A percentile compares a stretch with the other conserved stretches of the same genome.
Conservation (phyloP, 2,888 invertebrate genomes). For the Pandemis cinnamomeana region DNA sequence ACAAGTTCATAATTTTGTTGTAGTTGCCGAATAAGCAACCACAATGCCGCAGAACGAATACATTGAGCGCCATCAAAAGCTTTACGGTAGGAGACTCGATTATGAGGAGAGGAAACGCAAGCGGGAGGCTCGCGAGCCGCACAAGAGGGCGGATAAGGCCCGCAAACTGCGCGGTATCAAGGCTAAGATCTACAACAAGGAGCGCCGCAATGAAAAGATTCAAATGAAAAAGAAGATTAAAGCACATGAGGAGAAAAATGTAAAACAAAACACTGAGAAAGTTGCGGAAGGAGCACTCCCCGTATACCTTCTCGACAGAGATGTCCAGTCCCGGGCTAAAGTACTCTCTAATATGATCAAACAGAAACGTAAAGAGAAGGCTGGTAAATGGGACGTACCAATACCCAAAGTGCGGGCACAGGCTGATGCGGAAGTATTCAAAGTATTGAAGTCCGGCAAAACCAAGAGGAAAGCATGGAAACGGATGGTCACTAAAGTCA, state of each 20-base stretch:
- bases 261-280: constrained; percentile 92
- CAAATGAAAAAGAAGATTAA: constrained; percentile 99
- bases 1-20: constrained; percentile 76
- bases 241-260: constrained; percentile 97
- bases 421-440: constrained; percentile 98
- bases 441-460: constrained; percentile 96
- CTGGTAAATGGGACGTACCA: constrained; percentile 99
- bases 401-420: constrained; percentile 99
- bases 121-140: constrained; percentile 96
- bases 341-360: constrained; percentile 99
- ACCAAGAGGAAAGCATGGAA: constrained; percentile 98
- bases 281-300: constrained; percentile 97
- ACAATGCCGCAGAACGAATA: constrained; percentile 99
- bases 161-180: constrained; percentile 97
- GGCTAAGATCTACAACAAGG: constrained; percentile 98
- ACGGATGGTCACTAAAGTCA: constrained; percentile 99
- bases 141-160: constrained; percentile 95
- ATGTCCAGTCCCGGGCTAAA: constrained; percentile 96
- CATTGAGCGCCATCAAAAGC: constrained; percentile 98
- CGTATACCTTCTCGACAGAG: constrained; percentile 98
- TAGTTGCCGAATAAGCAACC: constrained; percentile 83
- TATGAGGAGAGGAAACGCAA: constrained; percentile 99
- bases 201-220: constrained; percentile 98
- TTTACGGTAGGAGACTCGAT: constrained; percentile 97
- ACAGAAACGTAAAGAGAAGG: constrained; percentile 99